A percentile compares a stretch with the other conserved stretches of the same genome.
Evolutionary conservation across 2,797 vertebrate genomes (phyloP).

Genomic region (Anguilla marmorata): DNA sequence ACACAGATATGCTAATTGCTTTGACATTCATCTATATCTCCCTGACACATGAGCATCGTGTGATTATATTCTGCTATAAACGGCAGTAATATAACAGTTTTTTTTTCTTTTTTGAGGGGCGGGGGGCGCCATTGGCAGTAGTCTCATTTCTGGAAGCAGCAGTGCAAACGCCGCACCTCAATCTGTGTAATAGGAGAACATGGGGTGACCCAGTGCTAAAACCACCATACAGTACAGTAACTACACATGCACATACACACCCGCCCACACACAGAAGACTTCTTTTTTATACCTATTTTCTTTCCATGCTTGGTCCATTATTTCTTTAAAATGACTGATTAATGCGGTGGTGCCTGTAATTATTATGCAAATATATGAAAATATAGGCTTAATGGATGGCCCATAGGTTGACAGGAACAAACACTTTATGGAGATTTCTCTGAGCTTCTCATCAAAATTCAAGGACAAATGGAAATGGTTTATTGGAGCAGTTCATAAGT

Average conservation of each 20-base stretch:
- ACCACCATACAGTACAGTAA: not conserved
- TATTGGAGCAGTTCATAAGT: conserved; percentile 57
- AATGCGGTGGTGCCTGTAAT: conserved; percentile 55
- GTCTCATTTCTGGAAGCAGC: not conserved
- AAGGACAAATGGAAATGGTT: conserved; percentile 69
- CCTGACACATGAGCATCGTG: not conserved
- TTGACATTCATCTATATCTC: not conserved
- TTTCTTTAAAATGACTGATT: conserved; percentile 45
- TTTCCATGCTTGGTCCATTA: conserved; percentile 39
- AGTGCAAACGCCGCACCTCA: not conserved
- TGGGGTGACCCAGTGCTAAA: not conserved
- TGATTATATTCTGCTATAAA: not conserved
- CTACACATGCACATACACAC: conserved; percentile 17
- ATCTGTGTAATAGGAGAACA: not conserved
- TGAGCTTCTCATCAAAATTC: conserved; percentile 46
- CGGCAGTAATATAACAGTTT: not conserved
- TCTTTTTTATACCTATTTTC: conserved; percentile 9
- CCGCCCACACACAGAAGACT: conserved; percentile 24
- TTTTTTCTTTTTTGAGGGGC: not conserved
- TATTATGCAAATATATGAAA: conserved; percentile 70
- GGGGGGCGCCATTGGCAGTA: not conserved
- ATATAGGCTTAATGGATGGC: conserved; percentile 54
- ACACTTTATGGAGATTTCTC: conserved; percentile 62
- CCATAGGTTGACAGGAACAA: conserved; percentile 71
- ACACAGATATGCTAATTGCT: not conserved